Base-by-base conservation (phyloP, 1,140 invertebrate species). In the Drosophila funebris region DNA sequence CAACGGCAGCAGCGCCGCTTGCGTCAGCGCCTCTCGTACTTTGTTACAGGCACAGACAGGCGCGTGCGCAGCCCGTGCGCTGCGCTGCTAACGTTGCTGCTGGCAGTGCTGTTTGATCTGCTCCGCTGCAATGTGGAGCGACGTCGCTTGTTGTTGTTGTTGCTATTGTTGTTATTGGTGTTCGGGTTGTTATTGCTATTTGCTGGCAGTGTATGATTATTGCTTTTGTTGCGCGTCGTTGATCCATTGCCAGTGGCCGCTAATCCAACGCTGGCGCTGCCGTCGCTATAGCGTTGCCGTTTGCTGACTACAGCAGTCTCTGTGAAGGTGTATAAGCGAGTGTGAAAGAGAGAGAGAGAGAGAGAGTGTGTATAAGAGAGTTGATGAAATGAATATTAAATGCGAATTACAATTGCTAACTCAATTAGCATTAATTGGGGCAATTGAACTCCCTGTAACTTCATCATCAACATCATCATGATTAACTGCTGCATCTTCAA, bases 21-120 rank as follows among this genome's bases (percentile, higher is more conserved):
- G 71, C 84, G 84, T 90, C 78, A 90, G 89, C 88, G 88, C 53
- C 77, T 74, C 58, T 90, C 88, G 36, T 78, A 84, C 39, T 90
- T 90, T 22, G 80, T 63, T 18, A 64, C 18, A 11, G 90, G 90
- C 66, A 90, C 79, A 24, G 90, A 91, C 6, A 91, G 75, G 29
- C 90, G 83, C 16, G 90, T 88, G 39, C 90, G 90, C 33, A 91
- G 52, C 7, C 82, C 77, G 56, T 83, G 56, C 7, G 71, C 63
- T n/a, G 64, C 14, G 61, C 44, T 43, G 58, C 31, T 22, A 31
- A 20, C 20, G 57, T 39, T 43, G 53, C 31, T 22, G 46, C 20
- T n/a, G 6, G 48, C 44, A 5, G 53, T 63, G 50, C 50, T 79
- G 36, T 61, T 70, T 13, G 63, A 37, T 52, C 67, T 89, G 33